Evolutionary conservation across 2,797 vertebrate genomes (phyloP).

Genomic region (Helarctos malayanus): DNA sequence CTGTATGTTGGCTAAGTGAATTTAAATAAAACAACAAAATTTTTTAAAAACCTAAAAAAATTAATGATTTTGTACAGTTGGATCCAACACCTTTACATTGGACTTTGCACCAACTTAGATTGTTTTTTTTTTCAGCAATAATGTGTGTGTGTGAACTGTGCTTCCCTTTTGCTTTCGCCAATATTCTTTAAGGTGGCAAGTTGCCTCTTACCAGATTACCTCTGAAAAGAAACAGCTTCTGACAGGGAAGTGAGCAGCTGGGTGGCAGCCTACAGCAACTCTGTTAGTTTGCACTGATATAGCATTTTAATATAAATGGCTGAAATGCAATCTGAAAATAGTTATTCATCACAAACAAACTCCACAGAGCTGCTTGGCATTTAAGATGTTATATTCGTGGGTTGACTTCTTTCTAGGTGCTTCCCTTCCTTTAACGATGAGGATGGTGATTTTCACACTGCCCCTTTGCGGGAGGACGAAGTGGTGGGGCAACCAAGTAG

Average conservation of each 20-base stretch:
- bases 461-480: neutral
- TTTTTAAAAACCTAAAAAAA: slow-evolving; percentile 14
- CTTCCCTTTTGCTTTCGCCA: slow-evolving; percentile 52
- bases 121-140: neutral
- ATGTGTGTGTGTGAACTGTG: neutral
- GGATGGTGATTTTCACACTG: neutral
- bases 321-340: slow-evolving; percentile 77
- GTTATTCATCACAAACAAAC: slow-evolving; percentile 73
- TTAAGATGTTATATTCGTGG: slow-evolving; percentile 63
- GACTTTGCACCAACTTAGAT: neutral
- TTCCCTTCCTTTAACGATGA: slow-evolving; percentile 36
- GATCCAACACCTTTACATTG: neutral
- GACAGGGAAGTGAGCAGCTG: slow-evolving; percentile 77
- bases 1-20: too few relatives aligned
- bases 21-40: too few relatives aligned
- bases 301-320: slow-evolving; percentile 79
- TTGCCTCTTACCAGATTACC: slow-evolving; percentile 71
- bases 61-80: neutral
- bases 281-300: slow-evolving; percentile 79
- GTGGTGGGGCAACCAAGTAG: neutral
- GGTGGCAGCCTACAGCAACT: slow-evolving; percentile 61
- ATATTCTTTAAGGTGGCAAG: slow-evolving; percentile 67
- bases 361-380: slow-evolving; percentile 67
- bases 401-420: slow-evolving; percentile 52
- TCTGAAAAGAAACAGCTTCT: slow-evolving; percentile 75